A percentile compares a stretch with the other conserved stretches of the same genome.
phyloP scores from a whole-genome alignment of 2,797 vertebrate genomes.

The Odontamblyopus lacepedii region DNA sequence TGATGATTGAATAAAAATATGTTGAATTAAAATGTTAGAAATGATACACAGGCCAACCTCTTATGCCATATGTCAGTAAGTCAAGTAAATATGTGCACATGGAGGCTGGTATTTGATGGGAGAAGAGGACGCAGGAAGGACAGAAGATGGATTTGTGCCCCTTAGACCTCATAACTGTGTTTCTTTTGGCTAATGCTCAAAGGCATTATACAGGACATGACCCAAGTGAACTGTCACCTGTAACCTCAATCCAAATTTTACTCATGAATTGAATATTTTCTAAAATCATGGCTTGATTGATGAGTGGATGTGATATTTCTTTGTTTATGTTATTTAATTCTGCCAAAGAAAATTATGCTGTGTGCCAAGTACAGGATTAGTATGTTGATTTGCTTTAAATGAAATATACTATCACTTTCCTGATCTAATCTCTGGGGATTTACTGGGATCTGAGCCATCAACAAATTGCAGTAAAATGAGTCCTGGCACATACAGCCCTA shows the following conservation, averaged over 20 bases:
- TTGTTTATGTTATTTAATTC: not conserved
- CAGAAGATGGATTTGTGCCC: not conserved
- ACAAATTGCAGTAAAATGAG: not conserved
- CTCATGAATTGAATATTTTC: not conserved
- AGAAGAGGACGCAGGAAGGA: not conserved
- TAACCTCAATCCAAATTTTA: not conserved
- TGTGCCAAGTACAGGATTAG: not conserved
- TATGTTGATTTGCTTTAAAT: not conserved
- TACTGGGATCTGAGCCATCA: constrained; percentile 7
- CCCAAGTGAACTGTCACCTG: not conserved
- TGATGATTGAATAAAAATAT: not conserved
- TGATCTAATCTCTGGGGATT: constrained; percentile 3
- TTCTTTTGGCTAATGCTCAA: not conserved
- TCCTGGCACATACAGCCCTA: not conserved
- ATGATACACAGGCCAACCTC: not conserved
- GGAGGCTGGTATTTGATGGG: not conserved
- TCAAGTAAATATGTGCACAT: not conserved
- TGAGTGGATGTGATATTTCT: not conserved
- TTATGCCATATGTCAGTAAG: not conserved
- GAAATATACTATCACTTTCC: not conserved
- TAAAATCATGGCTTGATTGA: not conserved
- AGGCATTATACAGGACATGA: not conserved
- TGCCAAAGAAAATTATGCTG: not conserved
- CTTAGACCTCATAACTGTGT: not conserved
- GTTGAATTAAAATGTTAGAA: no score